Evolutionary conservation across 53 echinoderm and acorn worm species (phyloP).

Genomic region (Echinarachnius parma): DNA sequence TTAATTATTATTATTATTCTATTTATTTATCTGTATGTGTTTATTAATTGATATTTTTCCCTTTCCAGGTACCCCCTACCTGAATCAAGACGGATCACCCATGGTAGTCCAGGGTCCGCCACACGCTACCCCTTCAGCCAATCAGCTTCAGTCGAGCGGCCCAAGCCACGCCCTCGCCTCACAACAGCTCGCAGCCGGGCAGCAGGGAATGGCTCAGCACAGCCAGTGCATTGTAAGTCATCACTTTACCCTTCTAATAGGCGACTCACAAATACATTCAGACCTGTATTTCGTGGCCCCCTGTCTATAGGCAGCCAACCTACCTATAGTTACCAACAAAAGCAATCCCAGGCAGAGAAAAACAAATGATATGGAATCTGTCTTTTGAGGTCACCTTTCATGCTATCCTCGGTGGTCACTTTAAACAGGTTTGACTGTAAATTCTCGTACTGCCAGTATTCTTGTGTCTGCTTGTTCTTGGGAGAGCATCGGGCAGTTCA

Average conservation of each 20-base stretch:
- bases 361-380: neutral
- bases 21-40: too few species aligned
- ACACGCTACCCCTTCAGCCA: conserved; percentile 37
- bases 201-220: conserved; percentile 37
- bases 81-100: conserved; percentile 85
- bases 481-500: too few species aligned
- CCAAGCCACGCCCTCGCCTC: conserved; percentile 59
- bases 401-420: too few species aligned
- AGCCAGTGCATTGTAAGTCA: conserved; percentile 33
- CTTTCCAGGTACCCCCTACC: conserved; percentile 68
- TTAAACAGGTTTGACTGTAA: too few species aligned
- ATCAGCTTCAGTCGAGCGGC: conserved; percentile 52
- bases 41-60: conserved; percentile 10
- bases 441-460: too few species aligned
- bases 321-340: too few species aligned
- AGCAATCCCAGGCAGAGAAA: too few species aligned
- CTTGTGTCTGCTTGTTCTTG: too few species aligned
- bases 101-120: conserved; percentile 80
- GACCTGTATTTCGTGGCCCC: neutral
- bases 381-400: neutral
- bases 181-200: conserved; percentile 56
- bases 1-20: too few species aligned
- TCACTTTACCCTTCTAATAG: too few species aligned
- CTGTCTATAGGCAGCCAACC: too few species aligned
- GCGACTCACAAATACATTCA: too few species aligned